These are phyloP conservation scores for Cheilosia scutellata DNA, from an alignment of 2,888 invertebrate genomes.

Conservation along the genomic window DNA sequence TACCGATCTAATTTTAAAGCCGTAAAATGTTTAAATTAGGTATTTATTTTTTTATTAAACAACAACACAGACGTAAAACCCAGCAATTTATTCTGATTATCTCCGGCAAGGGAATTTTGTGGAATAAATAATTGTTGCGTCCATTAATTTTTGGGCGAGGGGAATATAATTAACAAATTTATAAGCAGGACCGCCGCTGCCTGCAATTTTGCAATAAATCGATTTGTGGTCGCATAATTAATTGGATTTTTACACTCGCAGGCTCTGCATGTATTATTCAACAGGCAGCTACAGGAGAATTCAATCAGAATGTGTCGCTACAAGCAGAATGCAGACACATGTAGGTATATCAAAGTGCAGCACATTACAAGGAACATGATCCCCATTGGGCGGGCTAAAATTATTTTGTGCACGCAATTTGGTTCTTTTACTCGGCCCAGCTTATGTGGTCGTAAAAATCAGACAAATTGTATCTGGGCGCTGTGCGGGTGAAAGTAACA, in stretches of 20 bases:
- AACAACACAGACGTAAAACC: not conserved
- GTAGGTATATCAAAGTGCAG: slow-evolving; percentile 8
- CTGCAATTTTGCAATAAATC: slow-evolving; percentile 16
- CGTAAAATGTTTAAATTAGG: not conserved
- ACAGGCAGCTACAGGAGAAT: not conserved
- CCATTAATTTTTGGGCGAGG: not conserved
- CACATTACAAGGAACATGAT: not conserved
- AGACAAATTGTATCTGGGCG: slow-evolving; percentile 31
- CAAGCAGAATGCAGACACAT: not conserved
- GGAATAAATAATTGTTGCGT: not conserved
- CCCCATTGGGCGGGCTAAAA: slow-evolving; percentile 1
- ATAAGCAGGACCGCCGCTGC: not conserved
- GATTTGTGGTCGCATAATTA: slow-evolving; percentile 48
- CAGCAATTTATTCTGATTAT: slow-evolving; percentile 15
- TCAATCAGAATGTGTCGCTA: slow-evolving; percentile 24
- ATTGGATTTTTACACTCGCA: slow-evolving; percentile 14
- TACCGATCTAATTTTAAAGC: slow-evolving; percentile 5
- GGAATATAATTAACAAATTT: slow-evolving; percentile 18
- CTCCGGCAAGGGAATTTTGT: not conserved
- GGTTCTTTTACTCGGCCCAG: not conserved
- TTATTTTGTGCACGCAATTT: slow-evolving; percentile 19
- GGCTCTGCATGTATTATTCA: not conserved
- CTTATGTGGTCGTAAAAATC: slow-evolving; percentile 33
- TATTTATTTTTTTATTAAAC: not conserved
- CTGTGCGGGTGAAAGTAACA: slow-evolving; percentile 2